Evolutionary conservation across 2,888 invertebrate species (phyloP), one percentile per base, ranked within the genome.

Genomic region (Laspeyria flexula): DNA sequence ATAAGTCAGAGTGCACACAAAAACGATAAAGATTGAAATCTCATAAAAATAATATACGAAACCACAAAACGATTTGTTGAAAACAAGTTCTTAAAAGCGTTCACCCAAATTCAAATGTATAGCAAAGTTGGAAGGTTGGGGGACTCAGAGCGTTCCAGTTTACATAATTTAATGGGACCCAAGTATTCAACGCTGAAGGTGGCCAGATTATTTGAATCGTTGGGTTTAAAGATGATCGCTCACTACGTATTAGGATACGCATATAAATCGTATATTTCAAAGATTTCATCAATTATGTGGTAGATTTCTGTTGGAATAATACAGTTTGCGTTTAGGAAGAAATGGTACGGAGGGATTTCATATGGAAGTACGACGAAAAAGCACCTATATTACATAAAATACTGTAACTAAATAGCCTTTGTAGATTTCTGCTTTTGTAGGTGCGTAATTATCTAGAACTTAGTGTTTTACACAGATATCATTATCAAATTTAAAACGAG

Each of bases 141-240:
- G 44, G 41, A 53, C 53, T 53, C 46, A 43, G 34, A 55, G 13
- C 54, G 60, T 44, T 52, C 53, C 53, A 51, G 61, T 61, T 68
- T 68, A 62, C 59, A 62, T 71, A 71, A 71, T 61, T 61, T 64
- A 66, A 71, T 52, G 43, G 42, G 38, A 51, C 50, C 44, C 49
- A 57, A 67, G 52, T 49, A 54, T 58, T 65, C 34, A 31, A 48
- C 39, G 49, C 29, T 41, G 41, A 43, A 54, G 56, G 68, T 51
- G 46, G 54, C 40, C 15, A 45, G 47, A 51, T 61, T 64, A 59
- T 68, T 68, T 43, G 43, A 44, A 55, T 47, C 31, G 43, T 12
- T 50, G 43, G 49, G 35, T 40, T 39, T 59, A 21, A 40, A 21
- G 48, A 35, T 27, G 11, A 52, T 49, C 47, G 52, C 13, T 38